These are phyloP conservation scores for Spongilla lacustris DNA, from an alignment of 37 sponge, comb jelly and placozoan genomes.

Conservation along the genomic window DNA sequence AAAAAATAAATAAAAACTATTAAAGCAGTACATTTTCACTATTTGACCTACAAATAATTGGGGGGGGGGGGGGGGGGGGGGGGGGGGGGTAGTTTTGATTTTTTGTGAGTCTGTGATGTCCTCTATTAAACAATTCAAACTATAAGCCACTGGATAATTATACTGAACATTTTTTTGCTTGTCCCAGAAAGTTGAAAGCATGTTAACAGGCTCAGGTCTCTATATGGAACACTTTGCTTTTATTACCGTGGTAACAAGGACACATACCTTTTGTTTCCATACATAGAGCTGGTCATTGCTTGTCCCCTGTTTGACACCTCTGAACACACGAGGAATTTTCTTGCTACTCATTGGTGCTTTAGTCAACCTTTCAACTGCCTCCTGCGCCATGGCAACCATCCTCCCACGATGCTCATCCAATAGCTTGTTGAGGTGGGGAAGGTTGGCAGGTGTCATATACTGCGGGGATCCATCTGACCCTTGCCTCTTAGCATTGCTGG, in stretches of 20 bases:
- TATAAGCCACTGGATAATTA: no score
- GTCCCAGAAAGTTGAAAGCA: no score
- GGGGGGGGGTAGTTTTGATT: no score
- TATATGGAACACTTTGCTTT: no score
- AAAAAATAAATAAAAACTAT: no score
- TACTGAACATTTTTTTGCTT: no score
- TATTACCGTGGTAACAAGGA: not conserved
- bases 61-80: no score
- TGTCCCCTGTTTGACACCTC: not conserved
- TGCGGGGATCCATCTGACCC: not conserved
- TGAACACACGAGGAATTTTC: conserved; percentile 19
- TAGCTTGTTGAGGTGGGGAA: conserved; percentile 43
- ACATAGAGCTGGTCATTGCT: conserved; percentile 2
- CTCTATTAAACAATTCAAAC: no score
- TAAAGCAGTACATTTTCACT: no score
- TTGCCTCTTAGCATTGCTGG: not conserved
- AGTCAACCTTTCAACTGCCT: conserved; percentile 23
- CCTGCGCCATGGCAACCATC: conserved; percentile 8
- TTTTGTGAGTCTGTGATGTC: no score
- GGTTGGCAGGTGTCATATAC: conserved; percentile 57
- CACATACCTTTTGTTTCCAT: conserved; percentile 38
- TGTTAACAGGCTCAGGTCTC: no score
- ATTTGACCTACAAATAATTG: no score
- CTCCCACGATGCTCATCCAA: conserved; percentile 17
- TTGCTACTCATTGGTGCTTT: conserved; percentile 11